These are phyloP conservation scores for Parapsyche elsis DNA, from an alignment of 1,140 invertebrate species.

Conservation along the genomic window DNA sequence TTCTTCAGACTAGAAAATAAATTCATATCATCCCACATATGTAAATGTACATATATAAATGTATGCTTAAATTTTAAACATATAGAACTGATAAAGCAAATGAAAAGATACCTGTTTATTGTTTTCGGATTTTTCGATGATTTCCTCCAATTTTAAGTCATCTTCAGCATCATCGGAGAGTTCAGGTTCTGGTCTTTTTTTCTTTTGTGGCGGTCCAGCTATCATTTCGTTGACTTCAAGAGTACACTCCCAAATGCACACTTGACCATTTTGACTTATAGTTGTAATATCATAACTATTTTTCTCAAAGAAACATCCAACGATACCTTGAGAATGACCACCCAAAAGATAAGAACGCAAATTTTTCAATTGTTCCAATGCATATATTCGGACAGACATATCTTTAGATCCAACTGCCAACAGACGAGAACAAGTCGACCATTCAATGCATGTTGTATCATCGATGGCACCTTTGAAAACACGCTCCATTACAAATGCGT, in stretches of 20 bases:
- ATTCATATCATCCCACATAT: neutral
- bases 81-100: neutral
- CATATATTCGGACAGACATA: constrained; percentile 84
- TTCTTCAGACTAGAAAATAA: constrained; percentile 56
- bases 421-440: constrained; percentile 91
- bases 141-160: constrained; percentile 63
- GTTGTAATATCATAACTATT: constrained; percentile 85
- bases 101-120: constrained; percentile 56
- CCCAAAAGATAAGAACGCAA: constrained; percentile 79
- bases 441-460: constrained; percentile 87
- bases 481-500: constrained; percentile 87
- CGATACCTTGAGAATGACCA: constrained; percentile 83
- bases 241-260: constrained; percentile 91
- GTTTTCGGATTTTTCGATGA: constrained; percentile 68
- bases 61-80: neutral
- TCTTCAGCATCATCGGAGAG: constrained; percentile 65
- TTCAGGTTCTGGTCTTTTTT: constrained; percentile 61
- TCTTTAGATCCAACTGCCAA: constrained; percentile 89
- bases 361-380: constrained; percentile 79
- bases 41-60: constrained; percentile 23
- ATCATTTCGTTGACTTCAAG: constrained; percentile 76
- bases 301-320: constrained; percentile 89
- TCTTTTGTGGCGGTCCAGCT: constrained; percentile 64
- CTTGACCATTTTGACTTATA: constrained; percentile 75
- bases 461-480: constrained; percentile 84